Conservation (phyloP, 64 coral and sea anemone species). For the Pocillopora verrucosa region DNA sequence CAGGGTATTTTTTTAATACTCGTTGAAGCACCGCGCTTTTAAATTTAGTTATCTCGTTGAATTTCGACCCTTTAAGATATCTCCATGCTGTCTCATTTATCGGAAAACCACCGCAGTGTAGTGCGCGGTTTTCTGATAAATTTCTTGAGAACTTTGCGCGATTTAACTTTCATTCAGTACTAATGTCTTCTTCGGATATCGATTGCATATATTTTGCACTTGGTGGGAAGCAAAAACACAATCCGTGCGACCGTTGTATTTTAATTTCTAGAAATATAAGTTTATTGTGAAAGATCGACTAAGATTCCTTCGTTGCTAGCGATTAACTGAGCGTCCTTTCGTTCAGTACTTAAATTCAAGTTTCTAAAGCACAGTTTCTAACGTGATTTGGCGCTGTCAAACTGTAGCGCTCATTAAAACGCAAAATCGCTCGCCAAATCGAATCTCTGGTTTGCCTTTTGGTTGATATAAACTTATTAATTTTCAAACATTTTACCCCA, state of each 20-base stretch:
- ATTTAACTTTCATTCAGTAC: background rate
- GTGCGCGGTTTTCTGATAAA: slow-evolving; percentile 2
- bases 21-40: background rate
- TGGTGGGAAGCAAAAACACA: background rate
- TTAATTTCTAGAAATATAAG: background rate
- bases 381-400: slow-evolving; percentile 38
- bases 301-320: slow-evolving; percentile 13
- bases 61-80: background rate
- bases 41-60: slow-evolving; percentile 1
- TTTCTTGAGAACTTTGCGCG: background rate
- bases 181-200: background rate
- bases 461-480: slow-evolving; percentile 39
- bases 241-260: background rate
- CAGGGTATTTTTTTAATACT: background rate
- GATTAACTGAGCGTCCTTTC: background rate
- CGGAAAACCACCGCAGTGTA: background rate
- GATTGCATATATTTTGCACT: background rate
- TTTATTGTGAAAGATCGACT: background rate
- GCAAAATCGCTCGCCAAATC: slow-evolving; percentile 15
- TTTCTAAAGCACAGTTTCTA: background rate
- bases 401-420: background rate
- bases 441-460: slow-evolving; percentile 52
- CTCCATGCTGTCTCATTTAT: background rate
- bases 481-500: slow-evolving; percentile 12
- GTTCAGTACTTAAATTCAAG: background rate